phyloP scores from a whole-genome alignment of 2,797 vertebrate genomes.

The Channallabes apus region DNA sequence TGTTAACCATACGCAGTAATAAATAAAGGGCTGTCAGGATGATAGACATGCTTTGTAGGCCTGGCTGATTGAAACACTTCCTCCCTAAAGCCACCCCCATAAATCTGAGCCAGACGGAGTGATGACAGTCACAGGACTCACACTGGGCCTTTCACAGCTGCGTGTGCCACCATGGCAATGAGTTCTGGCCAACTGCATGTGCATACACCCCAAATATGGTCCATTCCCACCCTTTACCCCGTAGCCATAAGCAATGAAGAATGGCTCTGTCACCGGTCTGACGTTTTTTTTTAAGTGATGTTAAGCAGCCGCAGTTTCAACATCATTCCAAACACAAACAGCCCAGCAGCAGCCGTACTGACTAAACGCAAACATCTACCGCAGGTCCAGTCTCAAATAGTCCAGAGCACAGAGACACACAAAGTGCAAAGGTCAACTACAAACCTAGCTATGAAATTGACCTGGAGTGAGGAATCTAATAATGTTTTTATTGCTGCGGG shows the following conservation, averaged over 20 bases:
- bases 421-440: constrained; percentile 44
- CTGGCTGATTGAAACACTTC: constrained; percentile 97
- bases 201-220: constrained; percentile 51
- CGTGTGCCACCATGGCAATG: constrained; percentile 69
- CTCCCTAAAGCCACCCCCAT: constrained; percentile 91
- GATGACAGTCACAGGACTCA: constrained; percentile 52
- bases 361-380: constrained; percentile 55
- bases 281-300: constrained; percentile 67
- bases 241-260: constrained; percentile 88
- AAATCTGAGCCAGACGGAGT: constrained; percentile 84
- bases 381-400: constrained; percentile 33
- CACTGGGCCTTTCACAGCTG: constrained; percentile 39
- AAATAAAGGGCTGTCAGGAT: constrained; percentile 74
- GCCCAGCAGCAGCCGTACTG: constrained; percentile 35
- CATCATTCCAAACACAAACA: constrained; percentile 71
- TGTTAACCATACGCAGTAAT: constrained; percentile 64
- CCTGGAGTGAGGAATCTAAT: constrained; percentile 44
- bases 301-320: constrained; percentile 79
- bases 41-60: constrained; percentile 79
- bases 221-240: constrained; percentile 81
- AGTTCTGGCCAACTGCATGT: constrained; percentile 25
- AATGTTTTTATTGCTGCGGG: constrained; percentile 46
- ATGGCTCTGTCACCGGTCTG: constrained; percentile 82
- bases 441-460: constrained; percentile 40
- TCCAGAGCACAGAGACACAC: constrained; percentile 21